These are phyloP conservation scores for Falco peregrinus DNA, from an alignment of 2,797 vertebrate species.

Conservation along the genomic window DNA sequence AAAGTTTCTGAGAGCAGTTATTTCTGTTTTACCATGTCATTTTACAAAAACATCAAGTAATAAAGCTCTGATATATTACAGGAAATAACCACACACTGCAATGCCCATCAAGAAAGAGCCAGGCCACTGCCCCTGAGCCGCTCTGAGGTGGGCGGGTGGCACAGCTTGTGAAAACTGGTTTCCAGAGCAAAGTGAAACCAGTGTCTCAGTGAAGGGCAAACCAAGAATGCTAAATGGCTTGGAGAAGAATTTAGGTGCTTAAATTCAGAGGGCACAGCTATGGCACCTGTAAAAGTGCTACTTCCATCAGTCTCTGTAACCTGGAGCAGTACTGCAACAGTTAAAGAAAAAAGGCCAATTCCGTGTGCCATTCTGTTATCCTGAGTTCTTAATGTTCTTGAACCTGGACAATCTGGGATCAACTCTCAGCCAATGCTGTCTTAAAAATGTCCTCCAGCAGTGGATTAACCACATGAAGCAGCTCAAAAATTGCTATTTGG, in stretches of 20 bases:
- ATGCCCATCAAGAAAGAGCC: neutral
- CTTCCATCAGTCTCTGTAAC: neutral
- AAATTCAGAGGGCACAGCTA: neutral
- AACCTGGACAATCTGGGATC: neutral
- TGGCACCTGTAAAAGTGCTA: neutral
- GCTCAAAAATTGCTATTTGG: neutral
- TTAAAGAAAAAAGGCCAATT: conserved; percentile 13
- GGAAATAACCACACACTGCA: neutral
- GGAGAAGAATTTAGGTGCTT: neutral
- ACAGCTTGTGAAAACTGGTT: neutral
- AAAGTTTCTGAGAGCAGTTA: neutral
- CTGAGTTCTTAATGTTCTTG: neutral
- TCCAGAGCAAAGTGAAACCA: neutral
- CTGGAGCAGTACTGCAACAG: neutral
- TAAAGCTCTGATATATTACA: neutral
- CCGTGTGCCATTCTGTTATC: neutral
- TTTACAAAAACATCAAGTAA: neutral
- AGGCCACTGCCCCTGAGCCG: neutral
- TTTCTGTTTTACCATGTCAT: neutral
- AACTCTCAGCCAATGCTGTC: neutral
- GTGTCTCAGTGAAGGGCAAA: neutral
- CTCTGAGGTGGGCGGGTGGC: neutral
- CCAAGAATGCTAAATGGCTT: neutral
- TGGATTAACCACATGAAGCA: neutral
- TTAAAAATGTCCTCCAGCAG: neutral